Evolutionary conservation across 1,140 invertebrate genomes (phyloP).

Genomic region (Drosophila santomea): DNA sequence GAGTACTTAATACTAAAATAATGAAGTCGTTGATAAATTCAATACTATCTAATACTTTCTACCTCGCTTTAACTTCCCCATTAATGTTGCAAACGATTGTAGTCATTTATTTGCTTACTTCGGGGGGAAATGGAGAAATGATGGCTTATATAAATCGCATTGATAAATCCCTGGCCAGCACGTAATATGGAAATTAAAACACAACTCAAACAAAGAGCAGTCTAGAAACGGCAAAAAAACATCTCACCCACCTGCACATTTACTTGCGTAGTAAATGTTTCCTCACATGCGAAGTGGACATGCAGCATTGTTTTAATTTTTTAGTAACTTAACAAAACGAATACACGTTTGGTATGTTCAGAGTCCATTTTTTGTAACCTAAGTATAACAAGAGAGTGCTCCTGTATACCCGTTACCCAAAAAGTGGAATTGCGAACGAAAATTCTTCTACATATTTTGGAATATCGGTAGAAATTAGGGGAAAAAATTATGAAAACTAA

Average conservation of each 20-base stretch:
- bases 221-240: slow-evolving; percentile 7
- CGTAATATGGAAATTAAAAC: slow-evolving; percentile 75
- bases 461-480: too few relatives aligned
- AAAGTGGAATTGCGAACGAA: too few relatives aligned
- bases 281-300: slow-evolving; percentile 6
- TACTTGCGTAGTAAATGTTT: slow-evolving; percentile 2
- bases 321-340: slow-evolving; percentile 21
- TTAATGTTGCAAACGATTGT: slow-evolving; percentile 67
- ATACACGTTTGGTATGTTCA: neutral
- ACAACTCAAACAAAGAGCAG: slow-evolving; percentile 17
- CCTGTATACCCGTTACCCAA: too few relatives aligned
- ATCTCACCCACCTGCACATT: neutral
- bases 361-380: neutral
- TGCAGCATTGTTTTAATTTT: slow-evolving; percentile 59
- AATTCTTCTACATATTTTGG: too few relatives aligned
- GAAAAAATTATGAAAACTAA: too few relatives aligned
- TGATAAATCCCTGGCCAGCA: slow-evolving; percentile 69
- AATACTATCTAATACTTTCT: too few relatives aligned
- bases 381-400: too few relatives aligned
- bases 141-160: slow-evolving; percentile 15
- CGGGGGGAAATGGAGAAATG: slow-evolving; percentile 3
- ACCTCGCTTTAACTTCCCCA: slow-evolving; percentile 1
- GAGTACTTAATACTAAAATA: too few relatives aligned
- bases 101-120: slow-evolving; percentile 67
- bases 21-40: too few relatives aligned